phyloP scores from a whole-genome alignment of 1,140 invertebrate species.

The Cardiocondyla obscurior region DNA sequence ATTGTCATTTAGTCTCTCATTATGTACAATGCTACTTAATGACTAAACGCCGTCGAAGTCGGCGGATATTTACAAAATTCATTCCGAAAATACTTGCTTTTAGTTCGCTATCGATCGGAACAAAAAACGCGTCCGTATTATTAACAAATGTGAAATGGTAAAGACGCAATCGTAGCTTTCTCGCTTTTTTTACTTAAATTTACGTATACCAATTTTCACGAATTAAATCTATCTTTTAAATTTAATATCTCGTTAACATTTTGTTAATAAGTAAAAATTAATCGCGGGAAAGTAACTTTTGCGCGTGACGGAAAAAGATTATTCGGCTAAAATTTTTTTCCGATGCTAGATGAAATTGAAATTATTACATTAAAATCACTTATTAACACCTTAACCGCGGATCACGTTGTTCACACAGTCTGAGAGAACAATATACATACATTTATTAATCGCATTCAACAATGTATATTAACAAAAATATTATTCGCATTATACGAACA shows the following conservation, averaged over 20 bases:
- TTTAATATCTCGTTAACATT: background rate
- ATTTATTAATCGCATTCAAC: constrained; percentile 6
- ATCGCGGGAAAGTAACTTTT: constrained; percentile 33
- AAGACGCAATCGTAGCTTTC: constrained; percentile 40
- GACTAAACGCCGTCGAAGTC: constrained; percentile 5
- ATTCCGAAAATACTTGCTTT: constrained; percentile 31
- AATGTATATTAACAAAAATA: constrained; percentile 16
- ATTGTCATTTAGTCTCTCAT: constrained; percentile 34
- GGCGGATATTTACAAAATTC: constrained; percentile 61
- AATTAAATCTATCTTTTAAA: constrained; percentile 49
- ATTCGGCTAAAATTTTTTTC: background rate
- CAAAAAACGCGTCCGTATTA: constrained; percentile 32
- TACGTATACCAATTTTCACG: background rate
- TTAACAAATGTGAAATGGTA: constrained; percentile 12
- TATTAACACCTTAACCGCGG: constrained; percentile 4
- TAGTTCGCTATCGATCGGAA: constrained; percentile 40
- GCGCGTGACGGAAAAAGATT: constrained; percentile 4
- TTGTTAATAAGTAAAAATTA: constrained; percentile 22
- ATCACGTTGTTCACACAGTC: constrained; percentile 11
- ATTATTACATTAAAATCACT: constrained; percentile 63
- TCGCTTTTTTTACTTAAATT: background rate
- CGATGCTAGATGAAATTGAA: constrained; percentile 54
- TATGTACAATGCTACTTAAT: constrained; percentile 68
- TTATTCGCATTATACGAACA: background rate
- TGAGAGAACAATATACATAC: constrained; percentile 25